Evolutionary conservation across 2,797 vertebrate species (phyloP).

Genomic region (Hafferia zeledoni): DNA sequence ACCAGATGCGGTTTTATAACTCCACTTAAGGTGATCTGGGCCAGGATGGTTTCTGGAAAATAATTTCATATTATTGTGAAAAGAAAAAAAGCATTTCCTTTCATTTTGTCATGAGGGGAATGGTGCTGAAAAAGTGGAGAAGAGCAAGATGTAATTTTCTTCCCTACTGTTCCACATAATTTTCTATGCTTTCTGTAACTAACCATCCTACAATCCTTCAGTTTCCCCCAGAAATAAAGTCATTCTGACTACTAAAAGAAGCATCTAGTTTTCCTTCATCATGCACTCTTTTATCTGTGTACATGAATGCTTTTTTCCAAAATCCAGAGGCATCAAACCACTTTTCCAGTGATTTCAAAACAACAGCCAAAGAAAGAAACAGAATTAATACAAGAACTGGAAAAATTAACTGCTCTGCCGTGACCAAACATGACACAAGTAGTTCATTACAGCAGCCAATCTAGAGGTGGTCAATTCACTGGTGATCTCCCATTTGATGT

Average conservation of each 20-base stretch:
- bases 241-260: background rate
- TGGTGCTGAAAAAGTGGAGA: background rate
- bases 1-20: constrained; percentile 6
- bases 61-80: background rate
- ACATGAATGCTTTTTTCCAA: constrained; percentile 1
- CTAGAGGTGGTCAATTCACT: background rate
- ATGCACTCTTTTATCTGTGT: background rate
- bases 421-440: background rate
- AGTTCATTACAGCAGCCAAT: background rate
- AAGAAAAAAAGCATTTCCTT: background rate
- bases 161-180: background rate
- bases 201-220: background rate
- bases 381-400: background rate
- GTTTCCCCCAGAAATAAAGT: background rate
- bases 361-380: background rate
- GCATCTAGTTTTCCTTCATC: background rate
- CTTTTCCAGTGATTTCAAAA: constrained; percentile 16
- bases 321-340: background rate
- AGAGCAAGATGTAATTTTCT: background rate
- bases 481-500: background rate
- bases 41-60: constrained; percentile 22
- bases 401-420: background rate
- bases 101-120: background rate
- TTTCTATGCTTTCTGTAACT: background rate
- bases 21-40: background rate